Evolutionary conservation across 2,888 invertebrate genomes (phyloP), one percentile per base, ranked within the genome.

Genomic region (Drosophila pseudotakahashii): DNA sequence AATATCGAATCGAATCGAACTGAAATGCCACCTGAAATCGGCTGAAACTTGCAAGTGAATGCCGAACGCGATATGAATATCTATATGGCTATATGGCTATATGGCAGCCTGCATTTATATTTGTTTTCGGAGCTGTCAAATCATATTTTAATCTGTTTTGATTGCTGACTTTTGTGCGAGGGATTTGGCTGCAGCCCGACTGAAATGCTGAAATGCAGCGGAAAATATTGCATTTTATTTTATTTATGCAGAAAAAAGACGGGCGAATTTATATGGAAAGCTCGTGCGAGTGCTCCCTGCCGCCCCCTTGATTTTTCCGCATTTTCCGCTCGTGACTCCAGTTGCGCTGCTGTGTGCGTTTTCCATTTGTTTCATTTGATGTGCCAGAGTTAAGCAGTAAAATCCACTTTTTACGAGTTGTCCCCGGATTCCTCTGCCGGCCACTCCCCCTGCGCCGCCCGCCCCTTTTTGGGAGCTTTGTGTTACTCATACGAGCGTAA

Each of bases 61-160:
- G 61, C 50, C 53, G 57, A 42, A 48, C 34, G 48, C 32, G 34
- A 48, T 34, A 48, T 63, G 63, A 58, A 63, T 63, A 57, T 30
- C 69, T 44, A 66, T 59, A 60, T 70, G n/a, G n/a, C n/a, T n/a
- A n/a, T n/a, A n/a, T n/a, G 55, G 53, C 41, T 19, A 42, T 42
- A 42, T 19, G 42, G 19, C 16, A 16, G 4, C 45, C 7, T 36
- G 63, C 54, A 45, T 34, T 57, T 64, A 62, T 41, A 52, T 42
- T 57, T 73, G 84, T 77, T 68, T 77, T 75, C 73, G 82, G 67
- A 68, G 80, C 89, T 89, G 89, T 90, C 89, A 90, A 89, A 90
- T 90, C 90, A 90, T 90, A 89, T 90, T 90, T 90, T 90, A 90
- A 90, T 90, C 90, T 90, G 85, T 83, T 88, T 90, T 90, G 90